Evolutionary conservation across 2,113 vertebrate genomes (phyloP), one percentile per base, ranked within the genome.

Genomic region (Sturnus vulgaris): DNA sequence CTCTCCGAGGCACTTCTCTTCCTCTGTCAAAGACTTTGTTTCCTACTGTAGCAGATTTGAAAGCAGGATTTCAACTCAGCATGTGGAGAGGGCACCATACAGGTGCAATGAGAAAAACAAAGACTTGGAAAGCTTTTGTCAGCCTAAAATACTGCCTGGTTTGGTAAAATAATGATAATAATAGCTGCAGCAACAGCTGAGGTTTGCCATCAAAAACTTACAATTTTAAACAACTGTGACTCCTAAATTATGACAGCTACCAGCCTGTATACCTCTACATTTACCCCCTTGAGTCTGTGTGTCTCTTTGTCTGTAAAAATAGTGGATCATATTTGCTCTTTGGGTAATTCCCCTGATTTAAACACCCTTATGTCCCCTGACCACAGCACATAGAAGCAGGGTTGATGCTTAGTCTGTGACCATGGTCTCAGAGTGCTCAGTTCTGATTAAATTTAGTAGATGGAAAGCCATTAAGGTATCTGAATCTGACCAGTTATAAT

Each of bases 151-250:
- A 94, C 94, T 94, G 77, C 92, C 93, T 94, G 53, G 87, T 94
- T 96, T 97, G 91, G 94, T 97, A 94, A 97, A 98, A 98, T 95
- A 97, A 97, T 97, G 91, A 50, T 31, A 66, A 14, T 17, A 98
- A 60, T 44, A 78, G 93, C 92, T 95, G 93, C 73, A 90, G 57
- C 0, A 3, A 92, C 24, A 73, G 86, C 87, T 97, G 92, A 96
- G 24, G 69, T 71, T 97, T 97, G 87, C 84, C 56, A 89, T 50
- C 42, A 55, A 94, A 97, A 97, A 91, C 95, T 88, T 94, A 68
- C 91, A 95, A 96, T 97, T 98, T 96, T 92, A 93, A 97, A 91
- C 92, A 97, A 94, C 93, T 95, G 84, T 94, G 68, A 73, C 90
- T 94, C 57, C 64, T n/a, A 33, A 33, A 93, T 79, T 55, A 65